phyloP scores from a whole-genome alignment of 2,113 vertebrate genomes.

The Hippocampus mohnikei region DNA sequence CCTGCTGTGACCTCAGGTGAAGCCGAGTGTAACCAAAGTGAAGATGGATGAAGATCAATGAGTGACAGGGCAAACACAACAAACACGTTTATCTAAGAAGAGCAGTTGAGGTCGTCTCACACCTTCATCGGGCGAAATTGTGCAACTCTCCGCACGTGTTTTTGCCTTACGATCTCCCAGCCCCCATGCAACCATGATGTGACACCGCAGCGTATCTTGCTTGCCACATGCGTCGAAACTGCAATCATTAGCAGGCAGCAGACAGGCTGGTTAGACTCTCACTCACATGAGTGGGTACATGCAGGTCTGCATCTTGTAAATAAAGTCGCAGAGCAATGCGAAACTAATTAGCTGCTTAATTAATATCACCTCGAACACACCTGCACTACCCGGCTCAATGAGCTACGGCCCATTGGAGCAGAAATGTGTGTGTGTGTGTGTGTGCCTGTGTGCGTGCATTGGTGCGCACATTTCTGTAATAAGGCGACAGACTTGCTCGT shows the following conservation, averaged over 20 bases:
- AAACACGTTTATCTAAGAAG: conserved; percentile 48
- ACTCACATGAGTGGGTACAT: background rate
- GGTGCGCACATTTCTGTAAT: background rate
- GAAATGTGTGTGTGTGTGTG: background rate
- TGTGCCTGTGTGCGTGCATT: too few relatives aligned
- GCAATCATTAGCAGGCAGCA: background rate
- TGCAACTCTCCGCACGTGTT: background rate
- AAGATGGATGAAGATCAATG: conserved; percentile 43
- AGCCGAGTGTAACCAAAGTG: conserved; percentile 30
- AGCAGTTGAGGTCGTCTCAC: conserved; percentile 19
- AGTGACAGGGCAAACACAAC: conserved; percentile 43
- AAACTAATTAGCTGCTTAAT: background rate
- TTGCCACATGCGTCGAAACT: background rate
- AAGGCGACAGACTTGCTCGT: background rate
- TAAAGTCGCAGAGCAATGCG: background rate
- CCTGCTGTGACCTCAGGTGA: conserved; percentile 42
- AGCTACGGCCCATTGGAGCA: background rate
- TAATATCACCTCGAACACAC: background rate
- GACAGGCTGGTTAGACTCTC: background rate
- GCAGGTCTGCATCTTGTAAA: background rate
- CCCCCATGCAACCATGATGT: background rate
- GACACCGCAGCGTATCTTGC: background rate
- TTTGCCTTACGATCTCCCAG: background rate
- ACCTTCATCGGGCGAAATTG: conserved; percentile 1
- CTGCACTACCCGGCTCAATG: background rate